Conservation (phyloP, 2,888 invertebrate genomes). For the Frankliniella fusca region DNA sequence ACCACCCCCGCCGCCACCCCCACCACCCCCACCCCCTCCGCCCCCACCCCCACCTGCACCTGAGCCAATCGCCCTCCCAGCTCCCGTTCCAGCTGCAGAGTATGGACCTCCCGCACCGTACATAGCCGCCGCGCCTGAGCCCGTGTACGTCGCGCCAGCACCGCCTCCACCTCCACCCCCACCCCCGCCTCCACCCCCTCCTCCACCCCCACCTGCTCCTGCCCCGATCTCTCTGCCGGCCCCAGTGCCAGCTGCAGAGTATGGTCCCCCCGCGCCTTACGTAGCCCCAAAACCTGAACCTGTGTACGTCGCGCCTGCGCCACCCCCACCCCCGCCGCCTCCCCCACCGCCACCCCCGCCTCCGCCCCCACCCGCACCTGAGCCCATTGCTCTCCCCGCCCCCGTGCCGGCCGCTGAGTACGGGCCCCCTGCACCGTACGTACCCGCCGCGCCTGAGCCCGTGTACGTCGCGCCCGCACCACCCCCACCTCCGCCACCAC, state of each 20-base stretch:
- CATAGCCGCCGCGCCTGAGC: not conserved
- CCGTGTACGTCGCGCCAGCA: not conserved
- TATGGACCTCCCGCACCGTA: not conserved
- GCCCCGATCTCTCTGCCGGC: not conserved
- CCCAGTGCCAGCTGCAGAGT: not conserved
- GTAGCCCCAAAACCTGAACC: not conserved
- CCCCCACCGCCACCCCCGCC: not conserved
- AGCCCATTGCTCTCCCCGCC: not conserved
- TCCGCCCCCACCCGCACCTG: not conserved
- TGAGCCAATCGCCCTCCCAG: not conserved
- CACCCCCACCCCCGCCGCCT: not conserved
- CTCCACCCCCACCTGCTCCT: not conserved
- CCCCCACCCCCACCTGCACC: not conserved
- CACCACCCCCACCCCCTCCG: not conserved
- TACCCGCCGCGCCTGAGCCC: not conserved
- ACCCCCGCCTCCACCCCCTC: not conserved
- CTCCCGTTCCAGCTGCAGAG: not conserved
- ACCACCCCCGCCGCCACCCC: not conserved
- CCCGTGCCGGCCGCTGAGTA: constrained; percentile 5
- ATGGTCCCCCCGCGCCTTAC: not conserved
- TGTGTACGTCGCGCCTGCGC: not conserved
- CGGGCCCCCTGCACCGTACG: not conserved
- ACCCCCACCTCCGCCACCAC: not conserved
- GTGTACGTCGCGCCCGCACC: not conserved
- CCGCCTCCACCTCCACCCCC: not conserved